These are phyloP conservation scores for Sisyra terminalis DNA, from an alignment of 2,888 invertebrate species.

Conservation along the genomic window DNA sequence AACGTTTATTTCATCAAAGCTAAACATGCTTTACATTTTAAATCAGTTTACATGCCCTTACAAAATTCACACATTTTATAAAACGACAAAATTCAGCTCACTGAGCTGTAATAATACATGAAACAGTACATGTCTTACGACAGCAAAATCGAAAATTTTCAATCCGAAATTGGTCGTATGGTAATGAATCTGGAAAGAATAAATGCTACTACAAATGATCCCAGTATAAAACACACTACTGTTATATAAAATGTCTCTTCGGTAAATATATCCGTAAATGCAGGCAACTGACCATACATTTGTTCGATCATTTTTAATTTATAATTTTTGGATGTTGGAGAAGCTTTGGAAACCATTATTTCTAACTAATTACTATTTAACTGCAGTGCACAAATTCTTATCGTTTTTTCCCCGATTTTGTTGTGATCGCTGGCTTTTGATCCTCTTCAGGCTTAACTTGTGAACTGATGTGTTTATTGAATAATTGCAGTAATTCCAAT, in stretches of 20 bases:
- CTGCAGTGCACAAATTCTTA: conserved; percentile 18
- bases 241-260: conserved; percentile 97
- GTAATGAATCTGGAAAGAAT: conserved; percentile 77
- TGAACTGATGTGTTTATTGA: conserved; percentile 62
- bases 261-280: conserved; percentile 93
- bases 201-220: conserved; percentile 63
- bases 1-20: no score
- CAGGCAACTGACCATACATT: conserved; percentile 78
- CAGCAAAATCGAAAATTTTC: no score
- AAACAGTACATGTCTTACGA: no score
- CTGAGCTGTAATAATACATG: no score
- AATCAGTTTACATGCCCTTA: no score
- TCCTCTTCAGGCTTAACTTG: conserved; percentile 53
- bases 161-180: conserved; percentile 60
- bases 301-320: conserved; percentile 62
- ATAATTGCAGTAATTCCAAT: conserved; percentile 58
- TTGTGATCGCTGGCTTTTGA: conserved; percentile 14
- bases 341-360: conserved; percentile 26
- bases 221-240: conserved; percentile 62
- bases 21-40: no score
- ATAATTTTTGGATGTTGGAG: conserved; percentile 20
- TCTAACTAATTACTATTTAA: conserved; percentile 13
- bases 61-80: no score
- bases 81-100: no score
- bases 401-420: conserved; percentile 13